Base-by-base conservation (phyloP, 2,797 vertebrate species). In the Rhinella marina region DNA sequence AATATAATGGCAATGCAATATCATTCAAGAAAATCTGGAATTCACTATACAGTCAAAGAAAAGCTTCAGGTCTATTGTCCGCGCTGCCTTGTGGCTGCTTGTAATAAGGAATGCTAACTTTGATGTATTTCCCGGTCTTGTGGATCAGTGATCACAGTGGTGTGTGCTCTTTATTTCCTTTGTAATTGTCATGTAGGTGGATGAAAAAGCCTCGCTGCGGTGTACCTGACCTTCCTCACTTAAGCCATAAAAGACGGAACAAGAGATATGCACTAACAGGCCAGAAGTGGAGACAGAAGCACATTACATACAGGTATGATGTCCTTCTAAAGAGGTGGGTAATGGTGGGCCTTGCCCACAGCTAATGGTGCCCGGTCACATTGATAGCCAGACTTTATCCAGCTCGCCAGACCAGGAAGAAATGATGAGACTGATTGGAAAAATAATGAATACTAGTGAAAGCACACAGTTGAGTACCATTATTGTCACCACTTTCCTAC, bases 221-320 rank as follows among this genome's bases (percentile, higher is more conserved):
- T 25, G 97, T 99, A 88, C 97, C 97, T 0, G 98, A 99, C 88
- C 97, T 97, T 85, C 98, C 97, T 29, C 96, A 96, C 92, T 92
- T 96, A 90, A 97, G 95, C 91, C 96, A 92, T 2, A 96, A 95
- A 87, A 95, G 97, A 90, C 96, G 98, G 93, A 98, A 97, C 90
- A 99, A 98, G 91, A 97, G 98, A 50, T 99, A 97, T 25, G 98
- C 98, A 0, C 95, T 99, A 90, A 99, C 98, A 1, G 98, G 98
- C 16, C 98, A 99, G 91, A 99, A 97, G 86, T 99, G 98, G 98
- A 96, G 97, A 32, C 97, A 99, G 87, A 99, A 97, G 82, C 97
- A 96, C 92, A 99, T 99, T 92, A 97, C 97, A 41, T 99, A 99
- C 96, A 99, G 98, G 98, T 99, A 91, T 78, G 59, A 23, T 57